These are phyloP conservation scores for Schizopygopsis pylzovi DNA, from an alignment of 2,797 vertebrate species.

Conservation along the genomic window DNA sequence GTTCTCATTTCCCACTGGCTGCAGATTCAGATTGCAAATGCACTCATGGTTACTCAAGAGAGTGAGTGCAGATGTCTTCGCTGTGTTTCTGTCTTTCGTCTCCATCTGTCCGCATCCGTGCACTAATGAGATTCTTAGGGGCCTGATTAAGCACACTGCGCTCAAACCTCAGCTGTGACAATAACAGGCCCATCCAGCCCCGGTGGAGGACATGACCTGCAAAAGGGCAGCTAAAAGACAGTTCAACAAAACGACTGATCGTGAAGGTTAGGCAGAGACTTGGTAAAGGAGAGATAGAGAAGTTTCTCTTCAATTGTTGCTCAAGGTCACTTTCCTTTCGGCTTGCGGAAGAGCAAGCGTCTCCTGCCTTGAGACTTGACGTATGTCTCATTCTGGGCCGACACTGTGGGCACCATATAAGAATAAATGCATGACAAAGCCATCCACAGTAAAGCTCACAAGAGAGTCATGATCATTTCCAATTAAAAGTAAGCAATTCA, in stretches of 20 bases:
- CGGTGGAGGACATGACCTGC: constrained; percentile 41
- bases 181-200: constrained; percentile 29
- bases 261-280: constrained; percentile 32
- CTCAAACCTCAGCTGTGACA: constrained; percentile 56
- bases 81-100: constrained; percentile 45
- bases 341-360: constrained; percentile 60
- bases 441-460: constrained; percentile 48
- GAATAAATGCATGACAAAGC: constrained; percentile 58
- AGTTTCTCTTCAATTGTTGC: constrained; percentile 62
- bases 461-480: constrained; percentile 64
- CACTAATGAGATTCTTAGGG: constrained; percentile 60
- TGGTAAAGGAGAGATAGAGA: constrained; percentile 40
- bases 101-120: constrained; percentile 51
- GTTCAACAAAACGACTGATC: constrained; percentile 36
- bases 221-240: constrained; percentile 27
- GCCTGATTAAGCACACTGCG: constrained; percentile 43
- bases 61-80: constrained; percentile 59
- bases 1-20: constrained; percentile 54
- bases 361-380: constrained; percentile 62
- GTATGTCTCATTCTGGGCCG: constrained; percentile 60
- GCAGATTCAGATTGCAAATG: constrained; percentile 62
- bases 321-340: constrained; percentile 73
- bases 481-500: constrained; percentile 67
- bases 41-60: constrained; percentile 60
- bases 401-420: constrained; percentile 56